Evolutionary conservation across 2,113 vertebrate genomes (phyloP), one percentile per base, ranked within the genome.

Genomic region (Progne subis): DNA sequence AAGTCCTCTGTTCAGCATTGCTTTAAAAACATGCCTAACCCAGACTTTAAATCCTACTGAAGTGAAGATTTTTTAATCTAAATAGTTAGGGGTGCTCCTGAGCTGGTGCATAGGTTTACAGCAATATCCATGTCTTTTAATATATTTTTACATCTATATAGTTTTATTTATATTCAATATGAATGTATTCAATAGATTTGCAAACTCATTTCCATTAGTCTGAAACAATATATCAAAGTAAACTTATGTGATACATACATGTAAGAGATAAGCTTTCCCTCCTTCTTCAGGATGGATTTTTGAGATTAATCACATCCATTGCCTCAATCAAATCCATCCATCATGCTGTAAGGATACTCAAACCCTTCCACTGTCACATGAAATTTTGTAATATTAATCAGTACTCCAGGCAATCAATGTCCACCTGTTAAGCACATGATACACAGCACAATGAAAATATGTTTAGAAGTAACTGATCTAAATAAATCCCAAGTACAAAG

Each of bases 401-500:
- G 39, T 41, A 63, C 18, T 71, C 50, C n/a, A 68, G 65, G 24
- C 84, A 82, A 49, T 61, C 68, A 78, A 68, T 77, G 23, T 28
- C 21, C 88, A 87, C 19, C 43, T 93, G 64, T 52, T 83, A 90
- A 94, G 15, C 24, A 44, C 82, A 91, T 59, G 91, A 95, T 76
- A 25, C 28, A 94, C 29, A 84, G 25, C 39, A n/a, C 17, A 93
- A 97, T 72, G 60, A 89, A 97, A 95, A 93, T 91, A 81, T 69
- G 24, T 88, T 96, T 91, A 92, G 56, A 95, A 92, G 79, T 77
- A 57, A 37, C n/a, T 90, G 61, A 80, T 94, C 18, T 71, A 96
- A 96, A 95, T 79, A 11, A 96, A 82, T 90, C 52, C 43, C 68
- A 76, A 50, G 23, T 70, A 94, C 92, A 92, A 96, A 96, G 74